These are phyloP conservation scores for Bombus ignitus DNA, from an alignment of 1,140 invertebrate species.

Conservation along the genomic window DNA sequence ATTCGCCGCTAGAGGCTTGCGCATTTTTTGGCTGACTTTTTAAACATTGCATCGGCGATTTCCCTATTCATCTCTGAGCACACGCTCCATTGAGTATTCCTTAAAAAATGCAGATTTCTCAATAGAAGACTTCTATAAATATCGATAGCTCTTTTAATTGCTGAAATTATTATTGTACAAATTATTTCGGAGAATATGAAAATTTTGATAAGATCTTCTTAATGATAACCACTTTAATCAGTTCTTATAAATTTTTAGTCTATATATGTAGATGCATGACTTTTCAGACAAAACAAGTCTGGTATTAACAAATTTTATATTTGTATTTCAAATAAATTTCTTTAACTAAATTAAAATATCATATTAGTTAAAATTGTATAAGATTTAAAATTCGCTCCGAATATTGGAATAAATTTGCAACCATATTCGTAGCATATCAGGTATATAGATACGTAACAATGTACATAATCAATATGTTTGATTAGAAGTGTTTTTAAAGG, in stretches of 20 bases:
- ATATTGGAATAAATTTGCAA: background rate
- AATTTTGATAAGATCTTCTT: background rate
- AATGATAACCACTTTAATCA: background rate
- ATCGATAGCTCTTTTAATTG: constrained; percentile 22
- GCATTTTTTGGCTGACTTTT: no score
- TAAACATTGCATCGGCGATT: no score
- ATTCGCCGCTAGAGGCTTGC: no score
- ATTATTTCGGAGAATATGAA: background rate
- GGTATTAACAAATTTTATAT: background rate
- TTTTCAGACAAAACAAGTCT: background rate
- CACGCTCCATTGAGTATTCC: background rate
- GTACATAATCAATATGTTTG: background rate
- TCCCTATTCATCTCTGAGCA: background rate
- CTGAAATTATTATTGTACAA: background rate
- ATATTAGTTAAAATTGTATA: background rate
- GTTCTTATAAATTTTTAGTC: background rate
- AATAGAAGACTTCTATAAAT: constrained; percentile 1
- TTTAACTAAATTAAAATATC: background rate
- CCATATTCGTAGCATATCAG: background rate
- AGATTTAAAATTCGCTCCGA: background rate
- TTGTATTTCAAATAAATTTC: background rate
- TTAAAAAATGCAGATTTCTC: constrained; percentile 20
- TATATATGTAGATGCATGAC: background rate
- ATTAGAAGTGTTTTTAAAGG: background rate
- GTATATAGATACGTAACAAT: background rate